Percentiles rank a stretch among this genome's conserved stretches.
Evolutionary conservation across 2,888 invertebrate species (phyloP).

Genomic region (Steromphala cineraria): DNA sequence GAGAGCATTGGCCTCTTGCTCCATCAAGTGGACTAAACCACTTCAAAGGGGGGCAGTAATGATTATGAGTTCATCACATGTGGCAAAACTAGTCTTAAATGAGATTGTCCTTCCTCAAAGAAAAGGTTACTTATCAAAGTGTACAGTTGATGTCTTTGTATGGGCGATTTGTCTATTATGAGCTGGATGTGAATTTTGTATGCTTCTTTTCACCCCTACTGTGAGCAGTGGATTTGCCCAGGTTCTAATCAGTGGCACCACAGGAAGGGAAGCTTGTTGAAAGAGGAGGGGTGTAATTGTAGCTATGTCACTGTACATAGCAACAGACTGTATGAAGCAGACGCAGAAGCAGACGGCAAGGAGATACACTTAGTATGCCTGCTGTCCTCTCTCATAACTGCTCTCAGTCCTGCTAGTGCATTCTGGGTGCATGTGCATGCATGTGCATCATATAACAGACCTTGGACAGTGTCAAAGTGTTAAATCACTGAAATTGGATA

Average conservation of each 20-base stretch:
- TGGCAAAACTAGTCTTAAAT: too few relatives aligned
- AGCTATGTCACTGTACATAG: constrained; percentile 9
- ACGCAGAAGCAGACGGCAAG: background rate
- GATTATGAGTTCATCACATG: background rate
- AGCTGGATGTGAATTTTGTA: background rate
- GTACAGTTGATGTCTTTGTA: too few relatives aligned
- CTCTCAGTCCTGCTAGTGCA: background rate
- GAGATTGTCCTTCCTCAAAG: too few relatives aligned
- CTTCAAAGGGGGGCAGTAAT: background rate
- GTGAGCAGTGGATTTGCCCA: background rate
- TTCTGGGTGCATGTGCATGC: background rate
- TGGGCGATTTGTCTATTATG: too few relatives aligned
- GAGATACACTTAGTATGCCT: background rate
- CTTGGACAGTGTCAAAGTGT: background rate
- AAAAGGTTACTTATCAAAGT: too few relatives aligned
- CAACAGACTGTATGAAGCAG: background rate
- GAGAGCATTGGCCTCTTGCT: background rate
- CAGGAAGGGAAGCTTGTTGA: constrained; percentile 7
- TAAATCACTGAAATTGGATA: too few relatives aligned
- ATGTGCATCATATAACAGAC: background rate
- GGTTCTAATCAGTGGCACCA: background rate
- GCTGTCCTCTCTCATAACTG: background rate
- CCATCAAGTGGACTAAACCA: background rate
- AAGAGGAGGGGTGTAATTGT: background rate
- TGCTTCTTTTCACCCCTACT: background rate